A percentile compares a stretch with the other conserved stretches of the same genome.
Evolutionary conservation across 2,888 invertebrate genomes (phyloP).

Genomic region (Leistus spinibarbis): DNA sequence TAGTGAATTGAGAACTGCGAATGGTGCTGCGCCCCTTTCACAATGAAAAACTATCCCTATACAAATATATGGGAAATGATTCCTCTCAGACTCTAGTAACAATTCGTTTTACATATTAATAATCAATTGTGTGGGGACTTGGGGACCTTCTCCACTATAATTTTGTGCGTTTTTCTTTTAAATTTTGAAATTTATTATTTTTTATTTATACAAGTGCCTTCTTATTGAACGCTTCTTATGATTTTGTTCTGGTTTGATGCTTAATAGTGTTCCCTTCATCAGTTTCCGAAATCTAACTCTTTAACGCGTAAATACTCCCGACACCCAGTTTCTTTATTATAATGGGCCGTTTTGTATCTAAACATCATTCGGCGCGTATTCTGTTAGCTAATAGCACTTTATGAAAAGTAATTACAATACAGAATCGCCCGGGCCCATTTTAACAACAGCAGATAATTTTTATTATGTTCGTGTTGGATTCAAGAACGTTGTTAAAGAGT

Average conservation of each 20-base stretch:
- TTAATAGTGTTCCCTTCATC: not conserved
- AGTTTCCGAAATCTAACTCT: not conserved
- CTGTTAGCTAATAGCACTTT: no score
- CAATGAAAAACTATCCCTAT: not conserved
- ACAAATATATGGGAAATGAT: not conserved
- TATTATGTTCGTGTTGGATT: not conserved
- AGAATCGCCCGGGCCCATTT: no score
- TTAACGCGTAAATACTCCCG: no score
- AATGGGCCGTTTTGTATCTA: not conserved
- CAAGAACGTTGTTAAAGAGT: not conserved
- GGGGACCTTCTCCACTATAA: conserved; percentile 4
- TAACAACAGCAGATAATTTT: no score
- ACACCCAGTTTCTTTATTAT: not conserved
- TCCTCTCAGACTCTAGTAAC: conserved; percentile 31
- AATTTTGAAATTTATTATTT: conserved; percentile 19
- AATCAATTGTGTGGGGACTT: conserved; percentile 36
- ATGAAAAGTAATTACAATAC: no score
- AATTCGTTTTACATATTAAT: conserved; percentile 34
- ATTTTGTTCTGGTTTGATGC: conserved; percentile 14
- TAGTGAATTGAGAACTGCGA: conserved; percentile 31
- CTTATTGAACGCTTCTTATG: conserved; percentile 27
- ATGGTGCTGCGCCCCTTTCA: conserved; percentile 37
- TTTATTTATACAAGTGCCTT: conserved; percentile 38
- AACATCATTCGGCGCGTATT: no score
- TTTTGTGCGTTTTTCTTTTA: conserved; percentile 24